A percentile compares a stretch with the other conserved stretches of the same genome.
phyloP scores from a whole-genome alignment of 2,113 vertebrate species.

The Thalassarche chlororhynchos region DNA sequence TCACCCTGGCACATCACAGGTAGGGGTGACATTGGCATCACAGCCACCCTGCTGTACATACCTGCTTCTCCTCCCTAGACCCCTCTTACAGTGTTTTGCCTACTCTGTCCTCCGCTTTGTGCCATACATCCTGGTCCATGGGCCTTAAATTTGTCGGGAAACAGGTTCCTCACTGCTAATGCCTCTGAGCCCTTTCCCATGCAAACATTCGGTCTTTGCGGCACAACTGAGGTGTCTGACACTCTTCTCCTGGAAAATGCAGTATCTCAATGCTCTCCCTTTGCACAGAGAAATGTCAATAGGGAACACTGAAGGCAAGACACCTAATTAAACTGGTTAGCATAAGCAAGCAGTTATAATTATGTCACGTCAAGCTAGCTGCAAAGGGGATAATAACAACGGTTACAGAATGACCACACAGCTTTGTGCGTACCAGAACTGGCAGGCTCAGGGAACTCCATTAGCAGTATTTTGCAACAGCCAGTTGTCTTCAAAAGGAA shows the following conservation, averaged over 20 bases:
- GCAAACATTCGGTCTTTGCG: not conserved
- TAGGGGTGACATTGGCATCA: not conserved
- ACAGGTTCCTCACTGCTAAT: not conserved
- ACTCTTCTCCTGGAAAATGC: not conserved
- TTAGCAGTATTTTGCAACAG: not conserved
- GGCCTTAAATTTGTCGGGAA: not conserved
- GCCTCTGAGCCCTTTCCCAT: not conserved
- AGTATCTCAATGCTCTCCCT: not conserved
- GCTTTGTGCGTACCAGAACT: not conserved
- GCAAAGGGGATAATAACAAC: not conserved
- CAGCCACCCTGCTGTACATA: rapidly evolving
- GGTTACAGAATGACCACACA: not conserved
- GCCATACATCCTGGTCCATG: not conserved
- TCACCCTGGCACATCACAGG: not conserved
- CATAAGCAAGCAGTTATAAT: not conserved
- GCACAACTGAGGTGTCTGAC: not conserved
- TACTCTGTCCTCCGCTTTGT: not conserved
- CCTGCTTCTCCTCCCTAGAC: not conserved
- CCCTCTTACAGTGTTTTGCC: not conserved
- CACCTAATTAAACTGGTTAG: not conserved
- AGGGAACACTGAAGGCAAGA: not conserved
- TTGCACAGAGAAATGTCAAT: not conserved
- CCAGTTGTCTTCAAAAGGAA: not conserved
- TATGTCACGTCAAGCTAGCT: not conserved
- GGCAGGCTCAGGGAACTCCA: not conserved